Percentiles rank a stretch among this genome's conserved stretches.
Conservation (phyloP, 2,797 vertebrate species). For the Rallus crepitans region DNA sequence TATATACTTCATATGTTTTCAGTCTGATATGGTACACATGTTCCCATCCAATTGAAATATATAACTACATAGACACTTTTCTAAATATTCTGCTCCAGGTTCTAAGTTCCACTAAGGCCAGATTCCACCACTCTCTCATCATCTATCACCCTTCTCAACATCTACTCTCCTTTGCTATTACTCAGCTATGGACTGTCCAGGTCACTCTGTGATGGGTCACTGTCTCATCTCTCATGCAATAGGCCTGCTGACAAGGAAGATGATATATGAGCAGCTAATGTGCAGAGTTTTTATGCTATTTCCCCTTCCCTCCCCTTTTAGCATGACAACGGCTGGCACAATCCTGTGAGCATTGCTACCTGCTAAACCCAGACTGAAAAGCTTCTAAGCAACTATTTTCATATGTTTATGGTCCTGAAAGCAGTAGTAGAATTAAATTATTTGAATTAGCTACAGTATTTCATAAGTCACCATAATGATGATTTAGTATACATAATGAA, state of each 20-base stretch:
- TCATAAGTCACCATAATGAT: background rate
- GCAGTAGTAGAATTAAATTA: background rate
- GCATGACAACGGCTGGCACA: background rate
- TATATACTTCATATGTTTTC: background rate
- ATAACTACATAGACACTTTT: background rate
- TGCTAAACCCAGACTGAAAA: background rate
- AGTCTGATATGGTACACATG: background rate
- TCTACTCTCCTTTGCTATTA: background rate
- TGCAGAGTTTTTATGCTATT: background rate
- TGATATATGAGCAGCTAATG: background rate
- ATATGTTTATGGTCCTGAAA: background rate
- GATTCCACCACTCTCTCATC: background rate
- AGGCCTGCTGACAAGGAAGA: background rate
- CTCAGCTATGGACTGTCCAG: background rate
- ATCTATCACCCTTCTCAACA: background rate
- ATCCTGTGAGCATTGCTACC: background rate
- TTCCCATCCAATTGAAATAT: background rate
- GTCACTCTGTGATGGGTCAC: background rate
- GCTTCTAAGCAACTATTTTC: background rate
- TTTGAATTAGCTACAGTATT: background rate
- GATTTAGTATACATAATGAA: background rate
- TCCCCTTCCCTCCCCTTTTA: background rate
- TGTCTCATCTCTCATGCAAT: background rate
- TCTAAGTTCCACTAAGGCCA: background rate
- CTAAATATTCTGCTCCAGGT: background rate